These are phyloP conservation scores for Parazoanthus swiftii DNA, from an alignment of 92 coral and sea anemone genomes.

Conservation along the genomic window DNA sequence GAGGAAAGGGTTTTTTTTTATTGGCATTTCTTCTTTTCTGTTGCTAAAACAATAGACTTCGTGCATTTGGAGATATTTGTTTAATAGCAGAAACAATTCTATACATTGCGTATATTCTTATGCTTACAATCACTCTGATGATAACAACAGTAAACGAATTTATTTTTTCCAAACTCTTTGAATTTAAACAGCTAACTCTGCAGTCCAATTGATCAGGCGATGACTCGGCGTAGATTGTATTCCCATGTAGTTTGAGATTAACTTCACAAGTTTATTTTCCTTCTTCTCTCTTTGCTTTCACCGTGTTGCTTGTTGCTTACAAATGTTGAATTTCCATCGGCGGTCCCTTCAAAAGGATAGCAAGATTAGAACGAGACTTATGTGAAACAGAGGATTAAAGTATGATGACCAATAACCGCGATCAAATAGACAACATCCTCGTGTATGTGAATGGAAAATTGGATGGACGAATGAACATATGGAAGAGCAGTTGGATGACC, in stretches of 20 bases:
- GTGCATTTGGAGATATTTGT: not conserved
- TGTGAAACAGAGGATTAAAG: too few relatives aligned
- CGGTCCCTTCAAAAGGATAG: constrained; percentile 3
- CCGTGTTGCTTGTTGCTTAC: not conserved
- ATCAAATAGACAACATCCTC: too few relatives aligned
- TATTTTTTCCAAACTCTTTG: too few relatives aligned
- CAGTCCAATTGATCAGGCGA: not conserved
- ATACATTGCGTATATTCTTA: too few relatives aligned
- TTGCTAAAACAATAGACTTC: not conserved
- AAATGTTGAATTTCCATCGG: constrained; percentile 21
- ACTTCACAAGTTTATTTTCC: not conserved
- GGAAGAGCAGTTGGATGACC: too few relatives aligned
- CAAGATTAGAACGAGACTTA: not conserved
- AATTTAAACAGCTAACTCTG: not conserved
- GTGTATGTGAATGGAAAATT: too few relatives aligned
- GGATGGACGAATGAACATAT: too few relatives aligned
- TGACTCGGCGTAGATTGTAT: not conserved
- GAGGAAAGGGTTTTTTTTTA: not conserved
- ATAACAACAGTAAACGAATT: not conserved
- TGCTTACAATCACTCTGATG: too few relatives aligned
- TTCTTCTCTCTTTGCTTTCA: not conserved
- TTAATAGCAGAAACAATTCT: not conserved
- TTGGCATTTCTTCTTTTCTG: not conserved
- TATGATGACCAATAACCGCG: not conserved
- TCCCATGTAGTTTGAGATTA: not conserved